phyloP scores from a whole-genome alignment of 2,797 vertebrate species.

The Poliocrania exsul region DNA sequence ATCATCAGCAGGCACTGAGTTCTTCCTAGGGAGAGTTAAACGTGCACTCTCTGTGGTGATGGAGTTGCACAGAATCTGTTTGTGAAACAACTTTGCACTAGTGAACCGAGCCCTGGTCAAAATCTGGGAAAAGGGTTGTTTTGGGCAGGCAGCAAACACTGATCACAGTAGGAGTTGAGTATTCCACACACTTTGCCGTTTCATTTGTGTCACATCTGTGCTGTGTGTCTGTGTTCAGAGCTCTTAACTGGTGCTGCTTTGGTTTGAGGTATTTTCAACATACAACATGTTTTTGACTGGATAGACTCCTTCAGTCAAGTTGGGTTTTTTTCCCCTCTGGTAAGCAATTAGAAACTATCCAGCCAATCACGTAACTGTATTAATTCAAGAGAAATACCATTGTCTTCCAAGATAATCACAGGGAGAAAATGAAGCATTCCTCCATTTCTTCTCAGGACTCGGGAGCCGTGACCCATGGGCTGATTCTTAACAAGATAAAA shows the following conservation, averaged over 20 bases:
- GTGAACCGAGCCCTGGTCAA: neutral
- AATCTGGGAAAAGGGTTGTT: neutral
- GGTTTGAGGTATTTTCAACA: neutral
- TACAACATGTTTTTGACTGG: neutral
- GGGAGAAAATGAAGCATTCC: neutral
- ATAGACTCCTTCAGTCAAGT: neutral
- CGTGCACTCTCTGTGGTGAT: neutral
- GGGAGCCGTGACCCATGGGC: neutral
- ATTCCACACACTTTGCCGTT: neutral
- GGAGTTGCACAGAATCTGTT: neutral
- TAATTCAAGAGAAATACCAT: neutral
- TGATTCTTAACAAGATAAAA: neutral
- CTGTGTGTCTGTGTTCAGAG: fast-evolving
- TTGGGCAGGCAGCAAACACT: neutral
- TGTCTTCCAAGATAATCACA: neutral
- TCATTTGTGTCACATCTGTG: neutral
- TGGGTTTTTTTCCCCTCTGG: neutral
- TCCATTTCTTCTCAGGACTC: neutral
- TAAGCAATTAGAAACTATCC: neutral
- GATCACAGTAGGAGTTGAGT: neutral
- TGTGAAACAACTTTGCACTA: neutral
- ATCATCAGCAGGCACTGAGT: neutral
- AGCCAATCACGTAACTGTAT: neutral
- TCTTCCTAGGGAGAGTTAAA: neutral
- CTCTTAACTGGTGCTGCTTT: neutral